Evolutionary conservation across 2,113 vertebrate genomes (phyloP), one percentile per base, ranked within the genome.

Genomic region (Ranitomeya imitator): DNA sequence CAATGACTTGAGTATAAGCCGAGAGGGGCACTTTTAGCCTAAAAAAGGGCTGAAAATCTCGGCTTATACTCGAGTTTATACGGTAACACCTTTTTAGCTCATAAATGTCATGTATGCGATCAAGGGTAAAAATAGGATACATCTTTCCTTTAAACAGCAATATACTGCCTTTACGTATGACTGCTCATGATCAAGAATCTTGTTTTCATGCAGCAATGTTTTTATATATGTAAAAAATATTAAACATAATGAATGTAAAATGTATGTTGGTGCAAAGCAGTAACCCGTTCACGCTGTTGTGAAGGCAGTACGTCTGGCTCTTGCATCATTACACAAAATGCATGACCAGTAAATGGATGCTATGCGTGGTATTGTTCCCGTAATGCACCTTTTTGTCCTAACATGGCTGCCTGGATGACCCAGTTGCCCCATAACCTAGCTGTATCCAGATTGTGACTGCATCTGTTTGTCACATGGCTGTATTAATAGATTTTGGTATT

Each of bases 151-250:
- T 67, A 19, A 54, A 31, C 54, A 86, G 60, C 45, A 31, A 81
- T 88, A 84, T 89, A 79, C 78, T 94, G 88, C 90, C 91, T 92
- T 95, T 93, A 5, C 82, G 8, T 76, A 21, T 37, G 52, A 76
- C 18, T 19, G 2, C 7, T 15, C 26, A 37, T 31, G 13, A 52
- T 51, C 18, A 45, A 45, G 69, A 74, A 9, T 3, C 31, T 8
- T 74, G 0, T 69, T 69, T 69, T 23, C 11, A 4, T 26, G n/a
- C 21, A 69, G 21, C n/a, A 69, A 2, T 69, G 23, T 26, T 65
- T 57, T 69, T 69, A 69, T 69, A n/a, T 26, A 0, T 69, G 4
- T 9, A 1, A 23, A 67, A 67, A 67, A 23, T n/a, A 65, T 31
- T 31, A 31, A 31, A 31, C 26, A 31, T 31, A 31, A 31, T 31